These are phyloP conservation scores for Mus spretus DNA, from an alignment of 2,797 vertebrate species.

Conservation along the genomic window DNA sequence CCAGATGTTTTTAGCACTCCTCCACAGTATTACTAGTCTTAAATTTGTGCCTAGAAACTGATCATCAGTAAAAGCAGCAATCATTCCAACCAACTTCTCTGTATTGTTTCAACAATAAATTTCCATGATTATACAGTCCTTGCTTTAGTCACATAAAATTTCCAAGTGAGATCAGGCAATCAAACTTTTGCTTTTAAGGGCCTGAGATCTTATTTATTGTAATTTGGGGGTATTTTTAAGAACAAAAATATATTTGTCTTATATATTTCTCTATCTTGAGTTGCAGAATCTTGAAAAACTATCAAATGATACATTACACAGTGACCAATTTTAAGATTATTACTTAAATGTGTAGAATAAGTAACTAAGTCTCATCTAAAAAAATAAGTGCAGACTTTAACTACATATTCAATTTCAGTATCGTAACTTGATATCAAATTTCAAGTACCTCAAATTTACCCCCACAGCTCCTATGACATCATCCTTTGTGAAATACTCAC, in stretches of 20 bases:
- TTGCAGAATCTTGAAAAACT: background rate
- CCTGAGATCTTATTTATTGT: background rate
- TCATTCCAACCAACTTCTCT: background rate
- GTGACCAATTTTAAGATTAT: background rate
- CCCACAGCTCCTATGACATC: background rate
- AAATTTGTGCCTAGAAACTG: background rate
- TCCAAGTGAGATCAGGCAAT: background rate
- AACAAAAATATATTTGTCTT: background rate
- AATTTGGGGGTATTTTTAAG: background rate
- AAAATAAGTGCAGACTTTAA: background rate
- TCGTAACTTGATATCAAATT: background rate
- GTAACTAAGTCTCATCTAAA: background rate
- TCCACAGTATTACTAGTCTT: background rate
- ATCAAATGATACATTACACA: background rate
- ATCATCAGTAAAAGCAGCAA: background rate
- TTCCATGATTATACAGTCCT: background rate
- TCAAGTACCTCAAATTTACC: background rate
- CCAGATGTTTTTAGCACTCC: background rate
- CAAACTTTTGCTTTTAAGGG: background rate
- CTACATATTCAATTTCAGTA: background rate
- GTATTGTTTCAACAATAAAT: background rate
- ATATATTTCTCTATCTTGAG: background rate
- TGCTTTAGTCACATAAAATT: background rate
- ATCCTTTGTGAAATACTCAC: background rate
- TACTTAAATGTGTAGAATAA: background rate